Conservation (phyloP, 2,113 vertebrate species). For the Elanus axillaris region DNA sequence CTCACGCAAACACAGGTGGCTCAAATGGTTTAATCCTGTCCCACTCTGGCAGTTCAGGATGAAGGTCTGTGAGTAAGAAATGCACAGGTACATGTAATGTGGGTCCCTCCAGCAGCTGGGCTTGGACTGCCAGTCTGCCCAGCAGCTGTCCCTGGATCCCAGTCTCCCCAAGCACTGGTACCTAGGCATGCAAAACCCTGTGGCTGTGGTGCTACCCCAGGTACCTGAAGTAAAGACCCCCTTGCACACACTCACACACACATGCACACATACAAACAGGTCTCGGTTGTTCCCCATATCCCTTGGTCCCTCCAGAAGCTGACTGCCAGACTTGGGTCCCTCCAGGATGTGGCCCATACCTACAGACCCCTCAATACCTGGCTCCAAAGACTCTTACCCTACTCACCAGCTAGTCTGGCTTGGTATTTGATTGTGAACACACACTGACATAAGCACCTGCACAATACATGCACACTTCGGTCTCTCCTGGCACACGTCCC, state of each 20-base stretch:
- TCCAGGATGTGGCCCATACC: background rate
- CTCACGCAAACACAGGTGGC: rapidly evolving
- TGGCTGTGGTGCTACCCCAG: background rate
- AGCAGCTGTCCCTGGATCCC: background rate
- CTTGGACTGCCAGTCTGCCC: background rate
- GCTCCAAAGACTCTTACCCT: background rate
- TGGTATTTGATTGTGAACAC: background rate
- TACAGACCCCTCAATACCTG: background rate
- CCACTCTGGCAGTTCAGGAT: background rate
- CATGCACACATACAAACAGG: background rate
- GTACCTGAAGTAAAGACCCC: background rate
- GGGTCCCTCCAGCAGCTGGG: background rate
- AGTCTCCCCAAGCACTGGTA: background rate
- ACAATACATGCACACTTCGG: rapidly evolving
- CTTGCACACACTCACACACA: background rate
- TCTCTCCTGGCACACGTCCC: background rate
- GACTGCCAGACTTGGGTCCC: background rate
- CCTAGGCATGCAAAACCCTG: background rate
- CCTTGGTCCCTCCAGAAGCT: background rate
- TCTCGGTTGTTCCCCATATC: background rate
- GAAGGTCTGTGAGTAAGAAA: background rate
- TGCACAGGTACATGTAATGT: too few species aligned
- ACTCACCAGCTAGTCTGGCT: background rate
- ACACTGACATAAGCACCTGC: background rate
- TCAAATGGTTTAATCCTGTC: background rate